A percentile compares a stretch with the other conserved stretches of the same genome.
Conservation (phyloP, 2,888 invertebrate species). For the Lumbricus terrestris region DNA sequence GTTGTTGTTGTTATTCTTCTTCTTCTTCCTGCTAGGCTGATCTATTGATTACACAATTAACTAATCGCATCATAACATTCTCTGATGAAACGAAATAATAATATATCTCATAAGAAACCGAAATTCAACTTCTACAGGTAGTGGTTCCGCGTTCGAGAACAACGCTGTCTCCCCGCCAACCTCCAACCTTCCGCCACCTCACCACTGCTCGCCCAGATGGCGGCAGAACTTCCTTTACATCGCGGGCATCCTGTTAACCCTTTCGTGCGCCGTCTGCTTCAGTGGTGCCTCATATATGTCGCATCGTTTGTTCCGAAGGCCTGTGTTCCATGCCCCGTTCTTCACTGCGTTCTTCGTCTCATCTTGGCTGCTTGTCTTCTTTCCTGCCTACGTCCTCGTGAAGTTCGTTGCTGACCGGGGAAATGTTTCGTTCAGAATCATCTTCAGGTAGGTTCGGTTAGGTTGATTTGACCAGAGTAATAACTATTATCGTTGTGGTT, state of each 20-base stretch:
- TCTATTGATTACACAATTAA: too few relatives aligned
- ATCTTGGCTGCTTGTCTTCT: slow-evolving; percentile 85
- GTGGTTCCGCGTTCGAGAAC: background rate
- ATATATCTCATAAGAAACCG: too few relatives aligned
- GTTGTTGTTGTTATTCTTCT: too few relatives aligned
- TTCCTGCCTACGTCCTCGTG: slow-evolving; percentile 78
- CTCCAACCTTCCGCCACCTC: background rate
- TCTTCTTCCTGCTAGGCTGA: too few relatives aligned
- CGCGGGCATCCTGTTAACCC: slow-evolving; percentile 37
- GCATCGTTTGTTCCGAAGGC: slow-evolving; percentile 35
- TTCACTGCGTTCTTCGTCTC: slow-evolving; percentile 94
- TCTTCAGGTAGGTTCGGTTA: slow-evolving; percentile 39
- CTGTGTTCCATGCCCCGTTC: slow-evolving; percentile 80
- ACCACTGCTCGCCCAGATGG: background rate
- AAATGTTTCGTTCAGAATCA: slow-evolving; percentile 58
- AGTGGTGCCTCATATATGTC: slow-evolving; percentile 83
- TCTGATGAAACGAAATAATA: too few relatives aligned
- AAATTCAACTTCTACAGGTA: background rate
- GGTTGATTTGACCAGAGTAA: background rate
- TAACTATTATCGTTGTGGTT: too few relatives aligned
- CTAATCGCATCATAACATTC: too few relatives aligned
- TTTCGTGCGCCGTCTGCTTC: slow-evolving; percentile 78
- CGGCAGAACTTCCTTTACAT: background rate
- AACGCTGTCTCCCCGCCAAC: background rate
- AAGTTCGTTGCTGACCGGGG: slow-evolving; percentile 62